Evolutionary conservation across 1,140 invertebrate genomes (phyloP).

Genomic region (Choristoneura fumiferana): DNA sequence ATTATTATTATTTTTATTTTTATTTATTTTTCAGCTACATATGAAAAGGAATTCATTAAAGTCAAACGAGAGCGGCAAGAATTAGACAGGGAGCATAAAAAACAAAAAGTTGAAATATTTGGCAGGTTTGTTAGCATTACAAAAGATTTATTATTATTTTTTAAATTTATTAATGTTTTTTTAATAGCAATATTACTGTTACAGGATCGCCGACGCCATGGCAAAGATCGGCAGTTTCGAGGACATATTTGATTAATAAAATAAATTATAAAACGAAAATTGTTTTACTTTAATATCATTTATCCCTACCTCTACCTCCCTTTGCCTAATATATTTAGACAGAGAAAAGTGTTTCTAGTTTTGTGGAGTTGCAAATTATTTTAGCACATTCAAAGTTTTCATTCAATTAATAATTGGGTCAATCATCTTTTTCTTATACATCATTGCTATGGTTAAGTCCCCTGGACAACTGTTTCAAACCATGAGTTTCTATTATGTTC

Average conservation of each 20-base stretch:
- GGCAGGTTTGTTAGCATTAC: conserved; percentile 18
- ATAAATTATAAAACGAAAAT: not conserved
- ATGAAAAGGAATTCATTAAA: conserved; percentile 20
- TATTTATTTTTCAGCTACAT: not conserved
- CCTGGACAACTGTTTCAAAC: no score
- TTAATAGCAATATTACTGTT: conserved; percentile 11
- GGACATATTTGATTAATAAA: conserved; percentile 8
- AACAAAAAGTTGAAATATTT: conserved; percentile 25
- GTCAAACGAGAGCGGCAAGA: conserved; percentile 26
- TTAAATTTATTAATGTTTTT: not conserved
- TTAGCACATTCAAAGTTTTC: no score
- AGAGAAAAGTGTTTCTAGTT: no score
- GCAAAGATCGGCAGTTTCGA: conserved; percentile 1
- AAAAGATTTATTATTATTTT: not conserved
- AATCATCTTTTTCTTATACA: no score
- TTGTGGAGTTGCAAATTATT: no score
- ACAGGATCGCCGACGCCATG: conserved; percentile 23
- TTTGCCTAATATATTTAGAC: no score
- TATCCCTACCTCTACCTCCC: no score
- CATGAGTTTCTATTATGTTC: no score
- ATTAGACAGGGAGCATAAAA: conserved; percentile 27
- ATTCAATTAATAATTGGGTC: no score
- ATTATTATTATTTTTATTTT: not conserved
- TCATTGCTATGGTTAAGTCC: no score
- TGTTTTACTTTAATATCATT: conserved; percentile 20